Evolutionary conservation across 2,113 vertebrate species (phyloP).

Genomic region (Sander vitreus): DNA sequence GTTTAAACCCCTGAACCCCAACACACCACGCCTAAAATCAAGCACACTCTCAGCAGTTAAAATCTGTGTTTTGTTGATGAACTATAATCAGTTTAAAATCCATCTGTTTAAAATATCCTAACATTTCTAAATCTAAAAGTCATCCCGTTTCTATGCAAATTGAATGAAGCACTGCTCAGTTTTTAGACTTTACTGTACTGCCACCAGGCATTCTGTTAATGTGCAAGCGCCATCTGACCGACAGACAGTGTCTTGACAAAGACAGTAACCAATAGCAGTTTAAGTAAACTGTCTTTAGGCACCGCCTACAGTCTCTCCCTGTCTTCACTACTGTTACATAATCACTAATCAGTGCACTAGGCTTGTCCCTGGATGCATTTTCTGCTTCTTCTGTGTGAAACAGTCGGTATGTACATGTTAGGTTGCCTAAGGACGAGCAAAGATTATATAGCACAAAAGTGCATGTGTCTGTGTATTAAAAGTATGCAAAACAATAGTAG

Average conservation of each 20-base stretch:
- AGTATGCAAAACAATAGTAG: not conserved
- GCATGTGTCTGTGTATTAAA: conserved; percentile 15
- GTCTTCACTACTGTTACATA: conserved; percentile 69
- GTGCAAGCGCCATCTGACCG: conserved; percentile 21
- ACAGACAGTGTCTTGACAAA: not conserved
- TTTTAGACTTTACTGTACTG: conserved; percentile 17
- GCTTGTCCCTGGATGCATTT: conserved; percentile 48
- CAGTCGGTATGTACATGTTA: conserved; percentile 10
- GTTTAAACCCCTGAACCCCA: not conserved
- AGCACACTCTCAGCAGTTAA: not conserved
- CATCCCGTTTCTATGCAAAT: not conserved
- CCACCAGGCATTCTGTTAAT: conserved; percentile 30
- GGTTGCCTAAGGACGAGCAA: conserved; percentile 10
- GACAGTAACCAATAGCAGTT: conserved; percentile 45
- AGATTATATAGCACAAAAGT: conserved; percentile 5
- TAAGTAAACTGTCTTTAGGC: conserved; percentile 32
- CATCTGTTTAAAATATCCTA: not conserved
- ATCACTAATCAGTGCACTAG: conserved; percentile 59
- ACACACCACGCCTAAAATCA: not conserved
- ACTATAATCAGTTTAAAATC: not conserved
- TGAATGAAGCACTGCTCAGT: not conserved
- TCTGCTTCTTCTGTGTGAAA: conserved; percentile 45
- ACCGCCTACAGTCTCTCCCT: conserved; percentile 59
- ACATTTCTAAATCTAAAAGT: not conserved
- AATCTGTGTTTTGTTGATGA: not conserved